These are phyloP conservation scores for Leucopsar rothschildi DNA, from an alignment of 2,113 vertebrate species.

Conservation along the genomic window DNA sequence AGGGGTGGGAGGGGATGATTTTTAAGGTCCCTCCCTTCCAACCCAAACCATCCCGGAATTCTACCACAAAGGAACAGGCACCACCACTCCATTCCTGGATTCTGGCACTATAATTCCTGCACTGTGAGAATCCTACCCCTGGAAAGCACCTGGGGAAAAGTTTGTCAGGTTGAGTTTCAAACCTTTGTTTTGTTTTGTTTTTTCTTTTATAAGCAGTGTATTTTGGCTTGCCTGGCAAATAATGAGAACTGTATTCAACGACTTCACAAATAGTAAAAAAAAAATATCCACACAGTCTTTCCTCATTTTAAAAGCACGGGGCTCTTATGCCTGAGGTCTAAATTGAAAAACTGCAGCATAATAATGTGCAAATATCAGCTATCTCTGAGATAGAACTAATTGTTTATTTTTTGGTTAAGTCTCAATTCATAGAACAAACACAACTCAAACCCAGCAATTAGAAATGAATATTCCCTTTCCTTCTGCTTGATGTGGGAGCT, in stretches of 20 bases:
- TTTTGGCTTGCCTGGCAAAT: neutral
- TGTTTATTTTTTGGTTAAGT: neutral
- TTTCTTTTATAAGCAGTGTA: neutral
- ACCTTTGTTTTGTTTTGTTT: neutral
- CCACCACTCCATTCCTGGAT: neutral
- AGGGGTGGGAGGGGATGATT: rapidly evolving
- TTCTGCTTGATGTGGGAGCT: neutral
- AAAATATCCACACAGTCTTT: neutral
- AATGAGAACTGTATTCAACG: neutral
- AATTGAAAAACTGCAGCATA: neutral
- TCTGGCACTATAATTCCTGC: neutral
- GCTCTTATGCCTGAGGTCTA: neutral
- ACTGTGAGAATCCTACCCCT: neutral
- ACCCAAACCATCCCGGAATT: neutral
- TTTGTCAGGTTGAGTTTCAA: neutral
- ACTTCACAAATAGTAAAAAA: neutral
- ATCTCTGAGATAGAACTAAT: neutral
- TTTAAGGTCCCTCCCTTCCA: neutral
- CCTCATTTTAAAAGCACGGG: neutral
- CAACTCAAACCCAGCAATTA: neutral
- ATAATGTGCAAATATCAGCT: neutral
- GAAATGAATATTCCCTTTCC: neutral
- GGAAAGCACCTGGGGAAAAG: neutral
- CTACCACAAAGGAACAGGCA: neutral
- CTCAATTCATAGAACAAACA: neutral